Evolutionary conservation across 2,888 invertebrate genomes (phyloP).

Genomic region (Diploptera punctata): DNA sequence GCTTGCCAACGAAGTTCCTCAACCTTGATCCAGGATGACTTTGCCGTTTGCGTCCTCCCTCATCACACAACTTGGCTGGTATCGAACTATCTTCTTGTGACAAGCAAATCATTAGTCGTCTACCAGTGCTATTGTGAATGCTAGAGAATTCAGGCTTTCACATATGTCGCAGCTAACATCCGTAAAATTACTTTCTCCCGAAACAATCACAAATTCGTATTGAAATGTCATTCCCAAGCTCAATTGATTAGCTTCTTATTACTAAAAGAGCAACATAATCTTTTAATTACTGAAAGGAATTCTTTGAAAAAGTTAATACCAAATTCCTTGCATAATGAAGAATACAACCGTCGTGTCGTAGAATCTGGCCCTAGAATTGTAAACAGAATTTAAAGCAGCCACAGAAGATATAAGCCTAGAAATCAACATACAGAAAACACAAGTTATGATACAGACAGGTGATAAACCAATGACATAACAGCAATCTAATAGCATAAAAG

Average conservation of each 20-base stretch:
- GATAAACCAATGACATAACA: too few relatives aligned
- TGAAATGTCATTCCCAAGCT: constrained; percentile 6
- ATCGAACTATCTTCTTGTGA: constrained; percentile 21
- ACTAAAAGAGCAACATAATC: not conserved
- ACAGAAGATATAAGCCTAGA: too few relatives aligned
- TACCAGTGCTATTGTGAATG: not conserved
- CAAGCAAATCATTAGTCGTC: constrained; percentile 34
- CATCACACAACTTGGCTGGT: not conserved
- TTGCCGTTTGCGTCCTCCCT: constrained; percentile 23
- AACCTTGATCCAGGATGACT: constrained; percentile 36
- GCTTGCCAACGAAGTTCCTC: not conserved
- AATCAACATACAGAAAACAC: too few relatives aligned
- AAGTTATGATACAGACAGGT: too few relatives aligned
- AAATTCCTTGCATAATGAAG: too few relatives aligned
- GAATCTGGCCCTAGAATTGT: too few relatives aligned
- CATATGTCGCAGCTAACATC: constrained; percentile 7
- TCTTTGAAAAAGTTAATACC: too few relatives aligned
- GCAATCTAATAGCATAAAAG: too few relatives aligned
- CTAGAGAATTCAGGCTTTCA: not conserved
- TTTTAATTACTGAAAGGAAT: too few relatives aligned
- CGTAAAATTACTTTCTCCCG: constrained; percentile 21
- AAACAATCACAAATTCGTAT: not conserved
- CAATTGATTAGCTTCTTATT: not conserved
- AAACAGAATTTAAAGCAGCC: too few relatives aligned
- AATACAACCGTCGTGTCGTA: too few relatives aligned